phyloP scores from a whole-genome alignment of 2,113 vertebrate species.

The Eonycteris spelaea region DNA sequence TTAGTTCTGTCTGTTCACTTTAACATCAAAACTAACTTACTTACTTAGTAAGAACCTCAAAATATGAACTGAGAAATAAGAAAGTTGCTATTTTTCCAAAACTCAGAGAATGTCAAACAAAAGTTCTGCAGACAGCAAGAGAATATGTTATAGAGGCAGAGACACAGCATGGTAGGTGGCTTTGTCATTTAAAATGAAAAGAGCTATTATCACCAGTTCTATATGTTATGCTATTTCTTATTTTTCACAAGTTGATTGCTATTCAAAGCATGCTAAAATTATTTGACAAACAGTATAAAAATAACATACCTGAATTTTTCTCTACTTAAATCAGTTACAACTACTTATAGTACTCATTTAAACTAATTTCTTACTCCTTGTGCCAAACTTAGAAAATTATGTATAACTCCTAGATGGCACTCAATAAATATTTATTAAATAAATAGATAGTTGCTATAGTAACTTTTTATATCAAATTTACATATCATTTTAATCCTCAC shows the following conservation, averaged over 20 bases:
- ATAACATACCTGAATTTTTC: not conserved
- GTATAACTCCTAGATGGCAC: not conserved
- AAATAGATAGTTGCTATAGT: not conserved
- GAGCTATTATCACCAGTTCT: not conserved
- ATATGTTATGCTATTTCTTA: not conserved
- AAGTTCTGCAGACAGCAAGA: not conserved
- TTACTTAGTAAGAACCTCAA: not conserved
- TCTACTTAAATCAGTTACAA: not conserved
- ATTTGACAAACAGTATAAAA: not conserved
- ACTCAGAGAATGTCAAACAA: not conserved
- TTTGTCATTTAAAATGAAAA: not conserved
- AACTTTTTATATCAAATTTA: not conserved
- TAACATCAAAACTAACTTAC: not conserved
- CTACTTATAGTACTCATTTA: not conserved
- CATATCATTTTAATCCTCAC: not conserved
- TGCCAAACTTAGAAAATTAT: not conserved
- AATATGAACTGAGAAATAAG: not conserved
- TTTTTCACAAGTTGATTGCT: not conserved
- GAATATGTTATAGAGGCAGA: not conserved
- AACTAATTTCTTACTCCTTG: not conserved
- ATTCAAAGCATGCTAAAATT: not conserved
- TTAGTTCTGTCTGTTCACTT: not conserved
- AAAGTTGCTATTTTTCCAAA: not conserved
- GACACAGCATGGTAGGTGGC: not conserved
- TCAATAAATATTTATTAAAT: not conserved